Evolutionary conservation across 2,888 invertebrate species (phyloP), one percentile per base, ranked within the genome.

Genomic region (Parascotia fuliginaria): DNA sequence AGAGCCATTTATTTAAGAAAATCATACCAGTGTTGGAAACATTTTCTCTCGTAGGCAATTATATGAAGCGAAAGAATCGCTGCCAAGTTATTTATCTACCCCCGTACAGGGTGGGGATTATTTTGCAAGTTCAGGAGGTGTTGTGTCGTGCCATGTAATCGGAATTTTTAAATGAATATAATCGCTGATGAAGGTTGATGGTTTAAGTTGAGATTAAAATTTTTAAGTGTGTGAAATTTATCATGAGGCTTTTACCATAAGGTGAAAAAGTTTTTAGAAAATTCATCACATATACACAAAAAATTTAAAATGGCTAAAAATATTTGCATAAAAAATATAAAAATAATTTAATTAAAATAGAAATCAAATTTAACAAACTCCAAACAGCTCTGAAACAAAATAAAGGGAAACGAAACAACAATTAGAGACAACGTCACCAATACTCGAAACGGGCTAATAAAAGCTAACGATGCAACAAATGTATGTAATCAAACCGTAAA

Each of bases 401-500:
- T 41, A 41, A 47, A 41, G 29, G 31, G 7, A 22, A 41, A 36
- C n/a, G 15, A 16, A 11, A 5, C 40, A 52, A 53, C 38, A 27
- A 19, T 22, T 39, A 9, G 29, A 14, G 6, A 39, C 12, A 43
- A 7, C 37, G 13, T 36, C 36, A 45, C 52, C 44, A 44, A 44
- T 51, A 44, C 28, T 33, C 31, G 13, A 55, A 58, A 62, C 50
- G 62, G 42, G 32, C 56, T 56, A 64, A 69, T 73, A 72, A 73
- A 75, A 67, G 42, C 52, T 61, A 64, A 74, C 53, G 62, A 60
- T 60, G 50, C 47, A 58, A 55, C 61, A 70, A 75, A 71, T 65
- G 63, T 54, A 44, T 60, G 65, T 53, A 72, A 75, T 73, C 66
- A 73, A 66, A 65, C 38, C 67, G 61, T 73, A 71, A 70, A 76